Percentiles rank a stretch among this genome's conserved stretches.
Conservation (phyloP, 2,888 invertebrate genomes). For the Ormia ochracea region DNA sequence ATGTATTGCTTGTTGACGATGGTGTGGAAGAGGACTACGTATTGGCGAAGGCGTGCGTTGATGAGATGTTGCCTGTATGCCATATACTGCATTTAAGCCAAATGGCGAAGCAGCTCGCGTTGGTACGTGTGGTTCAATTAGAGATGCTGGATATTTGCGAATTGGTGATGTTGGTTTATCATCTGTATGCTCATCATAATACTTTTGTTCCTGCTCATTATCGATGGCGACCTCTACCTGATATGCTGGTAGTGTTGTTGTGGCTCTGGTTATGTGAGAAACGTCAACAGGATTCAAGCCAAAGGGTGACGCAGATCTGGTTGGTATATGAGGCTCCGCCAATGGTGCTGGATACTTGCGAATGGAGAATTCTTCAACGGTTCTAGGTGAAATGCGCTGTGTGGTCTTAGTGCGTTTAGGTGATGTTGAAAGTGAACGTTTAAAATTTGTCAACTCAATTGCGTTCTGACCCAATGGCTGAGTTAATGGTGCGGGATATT, state of each 20-base stretch:
- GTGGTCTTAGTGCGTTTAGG: not conserved
- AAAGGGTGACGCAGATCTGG: slow-evolving; percentile 61
- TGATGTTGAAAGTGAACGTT: slow-evolving; percentile 21
- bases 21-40: slow-evolving; percentile 1
- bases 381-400: not conserved
- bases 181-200: slow-evolving; percentile 3
- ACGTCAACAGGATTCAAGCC: slow-evolving; percentile 59
- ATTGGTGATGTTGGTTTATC: slow-evolving; percentile 47
- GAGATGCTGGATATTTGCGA: slow-evolving; percentile 68
- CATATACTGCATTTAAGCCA: slow-evolving; percentile 68
- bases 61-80: not conserved
- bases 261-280: not conserved
- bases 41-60: slow-evolving; percentile 31
- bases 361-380: not conserved
- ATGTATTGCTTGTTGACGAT: not conserved
- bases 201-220: not conserved
- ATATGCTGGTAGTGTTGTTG: not conserved
- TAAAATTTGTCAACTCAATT: slow-evolving; percentile 32
- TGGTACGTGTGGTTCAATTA: slow-evolving; percentile 67
- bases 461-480: slow-evolving; percentile 62
- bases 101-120: slow-evolving; percentile 70
- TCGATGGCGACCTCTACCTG: not conserved
- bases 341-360: slow-evolving; percentile 68
- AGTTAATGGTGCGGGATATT: slow-evolving; percentile 55
- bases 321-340: slow-evolving; percentile 65